Percentiles rank a stretch among this genome's conserved stretches.
Evolutionary conservation across 1,140 invertebrate species (phyloP).

Genomic region (Zaprionus taronus): DNA sequence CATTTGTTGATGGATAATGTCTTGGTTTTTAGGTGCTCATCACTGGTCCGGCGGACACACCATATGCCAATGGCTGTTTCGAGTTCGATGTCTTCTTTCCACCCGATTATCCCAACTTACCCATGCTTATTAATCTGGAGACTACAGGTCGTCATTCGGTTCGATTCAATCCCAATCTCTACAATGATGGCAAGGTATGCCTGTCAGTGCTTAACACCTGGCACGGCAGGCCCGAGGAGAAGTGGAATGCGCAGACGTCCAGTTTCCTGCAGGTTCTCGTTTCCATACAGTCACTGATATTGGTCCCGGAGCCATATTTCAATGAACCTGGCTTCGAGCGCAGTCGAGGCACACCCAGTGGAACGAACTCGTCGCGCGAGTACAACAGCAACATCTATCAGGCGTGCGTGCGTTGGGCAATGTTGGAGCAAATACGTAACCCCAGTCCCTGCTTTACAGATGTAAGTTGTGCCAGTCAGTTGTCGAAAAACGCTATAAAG

Average conservation of each 20-base stretch:
- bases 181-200: constrained; percentile 98
- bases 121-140: constrained; percentile 95
- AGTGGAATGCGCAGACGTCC: constrained; percentile 98
- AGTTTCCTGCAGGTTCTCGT: constrained; percentile 98
- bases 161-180: constrained; percentile 98
- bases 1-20: constrained; percentile 11
- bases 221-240: constrained; percentile 99
- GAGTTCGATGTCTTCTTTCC: constrained; percentile 97
- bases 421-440: constrained; percentile 96
- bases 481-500: no score
- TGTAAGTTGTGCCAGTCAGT: constrained; percentile 85
- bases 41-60: constrained; percentile 95
- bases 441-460: constrained; percentile 97
- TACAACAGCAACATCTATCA: constrained; percentile 98
- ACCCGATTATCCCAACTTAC: constrained; percentile 92
- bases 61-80: constrained; percentile 95
- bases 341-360: constrained; percentile 94
- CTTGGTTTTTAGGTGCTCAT: constrained; percentile 91
- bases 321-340: constrained; percentile 99
- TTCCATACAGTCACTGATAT: constrained; percentile 97
- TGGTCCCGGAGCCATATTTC: constrained; percentile 98
- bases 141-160: constrained; percentile 97
- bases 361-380: constrained; percentile 94
- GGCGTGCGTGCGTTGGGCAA: constrained; percentile 97
- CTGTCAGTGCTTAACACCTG: constrained; percentile 98